phyloP scores from a whole-genome alignment of 2,797 vertebrate species.

The Amazona ochrocephala region DNA sequence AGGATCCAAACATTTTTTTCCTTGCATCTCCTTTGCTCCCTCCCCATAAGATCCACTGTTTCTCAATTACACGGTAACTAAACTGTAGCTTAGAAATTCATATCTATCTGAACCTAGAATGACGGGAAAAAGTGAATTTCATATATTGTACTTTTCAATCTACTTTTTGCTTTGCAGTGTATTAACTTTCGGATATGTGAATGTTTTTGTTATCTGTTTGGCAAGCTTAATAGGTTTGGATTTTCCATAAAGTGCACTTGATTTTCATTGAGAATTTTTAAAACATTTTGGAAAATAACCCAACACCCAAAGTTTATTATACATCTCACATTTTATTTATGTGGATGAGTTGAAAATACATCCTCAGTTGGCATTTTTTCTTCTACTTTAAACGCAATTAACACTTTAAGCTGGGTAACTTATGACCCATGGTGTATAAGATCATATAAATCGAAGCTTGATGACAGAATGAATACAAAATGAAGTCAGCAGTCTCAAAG shows the following conservation, averaged over 20 bases:
- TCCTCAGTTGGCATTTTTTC: not conserved
- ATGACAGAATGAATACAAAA: not conserved
- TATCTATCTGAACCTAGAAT: not conserved
- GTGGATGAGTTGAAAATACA: not conserved
- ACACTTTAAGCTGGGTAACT: not conserved
- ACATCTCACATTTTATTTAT: not conserved
- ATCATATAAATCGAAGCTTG: not conserved
- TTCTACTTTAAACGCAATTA: not conserved
- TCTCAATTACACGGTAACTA: not conserved
- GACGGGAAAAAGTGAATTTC: not conserved
- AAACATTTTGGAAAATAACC: not conserved
- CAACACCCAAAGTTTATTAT: fast-evolving
- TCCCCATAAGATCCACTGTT: not conserved
- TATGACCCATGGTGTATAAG: not conserved
- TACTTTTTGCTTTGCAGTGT: not conserved
- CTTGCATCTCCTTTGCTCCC: not conserved
- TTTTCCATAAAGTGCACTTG: not conserved
- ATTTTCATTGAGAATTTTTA: not conserved
- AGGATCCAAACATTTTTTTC: not conserved
- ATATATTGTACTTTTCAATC: not conserved
- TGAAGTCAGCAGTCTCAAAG: not conserved
- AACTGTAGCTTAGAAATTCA: not conserved
- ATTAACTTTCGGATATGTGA: not conserved
- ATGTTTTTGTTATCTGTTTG: not conserved
- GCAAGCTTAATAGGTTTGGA: not conserved